Base-by-base conservation (phyloP, 2,888 invertebrate genomes). In the Nomada goodeniana region DNA sequence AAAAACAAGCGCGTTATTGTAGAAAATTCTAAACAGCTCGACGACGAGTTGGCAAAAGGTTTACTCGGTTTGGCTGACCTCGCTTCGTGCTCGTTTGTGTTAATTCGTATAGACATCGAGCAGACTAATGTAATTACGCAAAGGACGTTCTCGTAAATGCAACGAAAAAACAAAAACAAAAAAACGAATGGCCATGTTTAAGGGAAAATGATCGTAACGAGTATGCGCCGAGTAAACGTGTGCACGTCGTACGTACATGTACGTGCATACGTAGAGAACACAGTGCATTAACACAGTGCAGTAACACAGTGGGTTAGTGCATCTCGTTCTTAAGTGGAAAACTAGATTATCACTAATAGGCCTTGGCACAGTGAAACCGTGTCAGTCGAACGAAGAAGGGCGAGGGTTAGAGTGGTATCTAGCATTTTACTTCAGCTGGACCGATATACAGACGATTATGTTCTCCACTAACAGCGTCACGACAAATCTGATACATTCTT, bases 401-500 rank as follows among this genome's bases (percentile, higher is more conserved):
- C 50, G 55, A 55, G 52, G 60, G 72, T 36, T 59, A 13, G 20
- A 67, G 23, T 53, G 64, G 61, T 78, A 73, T 75, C 88, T 88
- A 89, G 90, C 89, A 86, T 90, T 91, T 91, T 87, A 91, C 88
- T 90, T 89, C 88, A 86, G 89, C 89, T 89, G 86, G 89, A 86
- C 80, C 78, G 86, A 88, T 87, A 88, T 91, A 90, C 90, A 90
- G 88, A 89, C 88, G 88, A 92, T 91, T 92, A 91, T 91, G 88
- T 87, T 83, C 83, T 85, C 83, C 63, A 81, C 71, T 71, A 82
- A 76, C 84, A 73, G 77, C 88, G 88, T 88, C 88, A 89, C 91
- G 91, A 91, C 91, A 91, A 92, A 92, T 92, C 90, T 90, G 91
- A 91, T 91, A 91, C 90, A 91, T 91, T 91, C 91, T 91, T 91